Conservation (phyloP, 2,113 vertebrate species). For the Mustela nigripes region DNA sequence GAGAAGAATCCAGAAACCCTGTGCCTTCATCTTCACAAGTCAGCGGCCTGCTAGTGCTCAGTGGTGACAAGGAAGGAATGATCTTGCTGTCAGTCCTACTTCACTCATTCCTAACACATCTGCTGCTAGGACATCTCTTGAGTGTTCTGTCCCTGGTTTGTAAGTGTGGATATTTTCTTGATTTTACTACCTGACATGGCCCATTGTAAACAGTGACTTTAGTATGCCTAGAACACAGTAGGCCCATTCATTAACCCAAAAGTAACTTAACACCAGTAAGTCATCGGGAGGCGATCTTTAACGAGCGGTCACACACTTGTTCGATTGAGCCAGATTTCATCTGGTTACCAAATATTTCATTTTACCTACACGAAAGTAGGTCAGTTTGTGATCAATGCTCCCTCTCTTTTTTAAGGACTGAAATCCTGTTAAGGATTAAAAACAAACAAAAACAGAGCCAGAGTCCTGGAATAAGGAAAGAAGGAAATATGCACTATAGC, state of each 20-base stretch:
- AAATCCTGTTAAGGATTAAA: constrained; percentile 51
- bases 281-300: background rate
- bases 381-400: background rate
- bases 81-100: background rate
- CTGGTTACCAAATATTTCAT: constrained; percentile 19
- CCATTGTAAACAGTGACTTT: constrained; percentile 27
- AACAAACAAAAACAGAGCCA: constrained; percentile 54
- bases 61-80: background rate
- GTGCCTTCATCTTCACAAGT: background rate
- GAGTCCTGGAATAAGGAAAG: background rate
- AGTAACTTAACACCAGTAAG: constrained; percentile 24
- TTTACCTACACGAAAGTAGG: background rate
- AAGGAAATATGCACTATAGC: constrained; percentile 17
- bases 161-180: background rate
- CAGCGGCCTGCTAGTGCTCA: background rate
- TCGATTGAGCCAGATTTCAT: constrained; percentile 36
- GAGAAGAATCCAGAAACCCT: background rate
- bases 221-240: background rate
- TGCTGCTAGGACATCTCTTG: background rate
- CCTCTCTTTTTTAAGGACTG: constrained; percentile 13
- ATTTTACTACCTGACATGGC: background rate
- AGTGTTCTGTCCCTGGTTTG: background rate
- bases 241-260: background rate
- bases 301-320: background rate
- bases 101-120: background rate